A percentile compares a stretch with the other conserved stretches of the same genome.
These are phyloP conservation scores for Macrotis lagotis DNA, from an alignment of 2,113 vertebrate species.

Conservation along the genomic window DNA sequence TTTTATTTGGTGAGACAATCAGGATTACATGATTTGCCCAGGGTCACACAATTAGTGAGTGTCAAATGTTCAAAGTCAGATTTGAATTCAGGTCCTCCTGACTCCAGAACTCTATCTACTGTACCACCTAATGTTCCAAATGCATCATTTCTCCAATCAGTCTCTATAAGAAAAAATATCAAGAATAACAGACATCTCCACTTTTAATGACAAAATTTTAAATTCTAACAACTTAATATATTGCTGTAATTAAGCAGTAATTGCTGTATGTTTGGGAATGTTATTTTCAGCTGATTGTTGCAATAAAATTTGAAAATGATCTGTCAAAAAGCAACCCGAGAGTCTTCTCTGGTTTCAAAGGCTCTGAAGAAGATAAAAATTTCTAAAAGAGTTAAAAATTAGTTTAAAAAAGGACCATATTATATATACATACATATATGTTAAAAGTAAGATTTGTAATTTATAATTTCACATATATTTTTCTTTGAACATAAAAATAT, in stretches of 20 bases:
- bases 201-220: slow-evolving; percentile 65
- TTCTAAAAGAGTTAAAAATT: slow-evolving; percentile 64
- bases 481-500: neutral
- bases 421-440: neutral
- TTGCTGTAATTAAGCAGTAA: slow-evolving; percentile 76
- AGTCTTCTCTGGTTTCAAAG: slow-evolving; percentile 68
- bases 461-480: neutral
- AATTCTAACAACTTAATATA: slow-evolving; percentile 78
- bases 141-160: slow-evolving; percentile 46
- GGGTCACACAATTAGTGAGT: too few relatives aligned
- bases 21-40: too few relatives aligned
- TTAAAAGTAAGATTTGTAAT: neutral
- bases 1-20: too few relatives aligned
- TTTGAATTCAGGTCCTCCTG: too few relatives aligned
- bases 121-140: too few relatives aligned
- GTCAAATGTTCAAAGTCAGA: too few relatives aligned
- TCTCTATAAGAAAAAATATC: slow-evolving; percentile 49
- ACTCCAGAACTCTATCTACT: too few relatives aligned
- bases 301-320: slow-evolving; percentile 77
- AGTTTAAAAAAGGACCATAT: slow-evolving; percentile 22
- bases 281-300: slow-evolving; percentile 78
- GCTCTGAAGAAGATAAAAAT: slow-evolving; percentile 60
- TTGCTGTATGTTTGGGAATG: slow-evolving; percentile 62
- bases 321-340: slow-evolving; percentile 79
- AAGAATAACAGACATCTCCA: slow-evolving; percentile 65